phyloP scores from a whole-genome alignment of 2,888 invertebrate genomes.

The Carpatolechia fugitivella region DNA sequence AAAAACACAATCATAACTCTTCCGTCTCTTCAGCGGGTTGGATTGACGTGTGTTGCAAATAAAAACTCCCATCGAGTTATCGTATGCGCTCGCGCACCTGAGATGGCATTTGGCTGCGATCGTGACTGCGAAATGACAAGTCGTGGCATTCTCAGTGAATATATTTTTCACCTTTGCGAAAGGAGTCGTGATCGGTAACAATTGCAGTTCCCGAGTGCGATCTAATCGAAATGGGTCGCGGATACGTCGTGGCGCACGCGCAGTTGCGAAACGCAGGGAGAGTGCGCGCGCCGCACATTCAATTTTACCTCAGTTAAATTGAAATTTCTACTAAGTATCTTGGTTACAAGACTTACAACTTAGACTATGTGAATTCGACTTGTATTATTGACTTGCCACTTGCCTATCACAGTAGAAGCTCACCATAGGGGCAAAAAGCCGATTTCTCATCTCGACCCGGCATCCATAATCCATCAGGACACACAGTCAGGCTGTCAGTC shows the following conservation, averaged over 20 bases:
- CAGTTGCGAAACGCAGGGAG: conserved; percentile 41
- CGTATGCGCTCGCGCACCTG: conserved; percentile 16
- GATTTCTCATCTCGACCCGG: conserved; percentile 11
- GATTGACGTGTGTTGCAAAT: background rate
- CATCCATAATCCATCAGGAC: conserved; percentile 37
- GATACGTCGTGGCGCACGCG: conserved; percentile 28
- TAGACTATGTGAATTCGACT: too few species aligned
- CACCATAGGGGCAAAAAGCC: background rate
- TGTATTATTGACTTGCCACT: background rate
- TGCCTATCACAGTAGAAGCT: background rate
- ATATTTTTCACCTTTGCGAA: conserved; percentile 76
- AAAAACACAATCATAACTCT: background rate
- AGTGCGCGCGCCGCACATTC: background rate
- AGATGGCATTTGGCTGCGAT: conserved; percentile 62
- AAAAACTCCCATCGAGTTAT: background rate
- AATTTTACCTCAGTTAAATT: too few species aligned
- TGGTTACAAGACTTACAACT: too few species aligned
- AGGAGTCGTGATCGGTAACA: conserved; percentile 74
- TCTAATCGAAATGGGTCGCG: conserved; percentile 65
- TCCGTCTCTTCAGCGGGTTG: background rate
- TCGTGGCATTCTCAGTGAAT: conserved; percentile 74
- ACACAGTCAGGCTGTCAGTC: conserved; percentile 38
- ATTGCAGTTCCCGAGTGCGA: conserved; percentile 52
- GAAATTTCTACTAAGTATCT: too few species aligned
- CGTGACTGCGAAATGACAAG: conserved; percentile 76